Base-by-base conservation (phyloP, 2,113 vertebrate species). In the Caretta caretta region DNA sequence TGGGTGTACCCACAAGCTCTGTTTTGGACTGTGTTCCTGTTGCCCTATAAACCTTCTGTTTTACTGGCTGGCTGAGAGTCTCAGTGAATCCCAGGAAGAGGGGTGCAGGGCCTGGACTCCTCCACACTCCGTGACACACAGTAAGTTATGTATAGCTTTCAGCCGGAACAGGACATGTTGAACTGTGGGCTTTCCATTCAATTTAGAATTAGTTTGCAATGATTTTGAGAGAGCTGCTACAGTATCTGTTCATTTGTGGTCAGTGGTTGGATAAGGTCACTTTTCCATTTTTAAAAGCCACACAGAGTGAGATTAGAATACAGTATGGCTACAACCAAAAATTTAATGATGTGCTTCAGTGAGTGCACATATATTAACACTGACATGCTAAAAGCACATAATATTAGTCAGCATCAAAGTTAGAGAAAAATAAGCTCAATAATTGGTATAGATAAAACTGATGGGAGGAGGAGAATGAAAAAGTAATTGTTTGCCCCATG, bases 381-480 rank as follows among this genome's bases (percentile, higher is more conserved):
- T 83, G 59, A 87, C 2, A 31, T n/a, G 3, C 80, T 50, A 83
- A 46, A 94, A 90, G 13, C 35, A 50, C 27, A 69, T 51, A 83
- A 59, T 48, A 31, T 22, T 93, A 87, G 59, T 59, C 49, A 62
- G 31, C 49, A 69, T 51, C 31, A 88, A 51, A 89, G n/a, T 85
- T 31, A 53, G 69, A 96, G 84, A 84, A 69, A 93, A 5, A 84
- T 27, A 5, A 93, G 87, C 62, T 89, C 82, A 87, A 94, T 42
- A 80, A 95, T 81, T 89, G 72, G 42, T 38, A 79, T 24, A 90
- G 86, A 35, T 95, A 90, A 89, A 54, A 7, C n/a, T 92, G 88
- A 89, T 10, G 89, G n/a, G 46, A 56, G 38, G 49, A 84, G 17
- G 65, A 95, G 49, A 69, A 96, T 84, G 29, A 53, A 86, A 89